Evolutionary conservation across 1,140 invertebrate species (phyloP), one percentile per base, ranked within the genome.

Genomic region (Brachionus manjavacas): DNA sequence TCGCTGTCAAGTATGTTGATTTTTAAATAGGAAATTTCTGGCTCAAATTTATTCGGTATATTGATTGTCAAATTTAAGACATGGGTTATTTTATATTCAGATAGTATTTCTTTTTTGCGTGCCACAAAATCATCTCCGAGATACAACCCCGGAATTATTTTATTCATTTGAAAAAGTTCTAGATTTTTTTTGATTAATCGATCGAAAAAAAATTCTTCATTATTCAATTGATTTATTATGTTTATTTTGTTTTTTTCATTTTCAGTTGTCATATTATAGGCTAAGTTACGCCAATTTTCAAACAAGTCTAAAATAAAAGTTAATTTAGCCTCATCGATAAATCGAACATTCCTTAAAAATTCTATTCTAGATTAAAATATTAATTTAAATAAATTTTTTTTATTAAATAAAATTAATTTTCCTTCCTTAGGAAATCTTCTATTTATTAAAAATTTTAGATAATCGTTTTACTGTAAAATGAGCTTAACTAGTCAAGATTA

Each of bases 31-130:
- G 23, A 31, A 39, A 81, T 60, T 39, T 60, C 64, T 8, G 79
- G 52, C 20, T 81, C 52, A 64, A 64, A 81, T 20, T 64, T 68
- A 60, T 81, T 81, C 12, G 79, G 79, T 12, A 81, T 68, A 39
- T 81, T 81, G 39, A 46, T 55, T 2, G 79, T 81, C 20, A 81
- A 46, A 81, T 81, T 81, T 23, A 81, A 14, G 23, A 81, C 64
- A 39, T 81, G 79, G 7, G 79, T 64, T 11, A 81, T 81, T 35
- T 68, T 81, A 35, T 81, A 25, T 25, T 68, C 25, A 6, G 35
- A 4, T 64, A 81, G 20, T 12, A 64, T 12, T 4, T 81, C 79
- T 60, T 14, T 64, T 55, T 81, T 64, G 3, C 79, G 49, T 4
- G 79, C 79, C 20, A 39, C 14, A 12, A 20, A 23, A 41, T 81